These are phyloP conservation scores for Phylloscopus collybita DNA, from an alignment of 2,797 vertebrate genomes.

Conservation along the genomic window DNA sequence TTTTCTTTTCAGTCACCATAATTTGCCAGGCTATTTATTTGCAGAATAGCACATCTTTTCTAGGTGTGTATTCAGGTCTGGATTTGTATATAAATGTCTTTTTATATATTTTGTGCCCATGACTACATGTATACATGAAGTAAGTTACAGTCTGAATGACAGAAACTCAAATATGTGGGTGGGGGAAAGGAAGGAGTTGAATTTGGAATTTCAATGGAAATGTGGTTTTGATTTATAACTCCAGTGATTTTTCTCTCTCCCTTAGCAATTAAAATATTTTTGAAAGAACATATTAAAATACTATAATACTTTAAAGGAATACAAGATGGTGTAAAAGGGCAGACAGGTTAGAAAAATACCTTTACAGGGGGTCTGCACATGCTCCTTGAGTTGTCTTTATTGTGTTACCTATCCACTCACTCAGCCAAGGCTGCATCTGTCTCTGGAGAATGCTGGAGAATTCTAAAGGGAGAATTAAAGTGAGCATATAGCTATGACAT, in stretches of 20 bases:
- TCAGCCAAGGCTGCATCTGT: neutral
- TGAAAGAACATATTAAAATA: neutral
- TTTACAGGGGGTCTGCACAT: rapidly evolving
- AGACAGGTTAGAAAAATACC: neutral
- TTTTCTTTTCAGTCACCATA: neutral
- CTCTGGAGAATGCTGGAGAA: neutral
- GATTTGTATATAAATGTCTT: neutral
- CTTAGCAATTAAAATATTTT: neutral
- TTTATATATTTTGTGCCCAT: neutral
- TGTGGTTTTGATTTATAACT: neutral
- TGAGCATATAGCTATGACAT: rapidly evolving
- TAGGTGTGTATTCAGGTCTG: neutral
- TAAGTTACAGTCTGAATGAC: neutral
- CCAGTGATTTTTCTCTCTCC: neutral
- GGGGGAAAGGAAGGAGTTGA: neutral
- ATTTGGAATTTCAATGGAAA: neutral
- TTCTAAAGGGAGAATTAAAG: neutral
- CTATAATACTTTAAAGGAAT: neutral
- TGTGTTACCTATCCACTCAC: neutral
- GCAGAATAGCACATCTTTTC: neutral
- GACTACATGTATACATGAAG: neutral
- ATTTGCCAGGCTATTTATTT: neutral
- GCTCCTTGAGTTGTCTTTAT: neutral
- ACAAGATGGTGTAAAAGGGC: neutral
- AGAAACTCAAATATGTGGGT: neutral